Conservation (phyloP, 2,113 vertebrate genomes). For the Mesocricetus auratus region DNA sequence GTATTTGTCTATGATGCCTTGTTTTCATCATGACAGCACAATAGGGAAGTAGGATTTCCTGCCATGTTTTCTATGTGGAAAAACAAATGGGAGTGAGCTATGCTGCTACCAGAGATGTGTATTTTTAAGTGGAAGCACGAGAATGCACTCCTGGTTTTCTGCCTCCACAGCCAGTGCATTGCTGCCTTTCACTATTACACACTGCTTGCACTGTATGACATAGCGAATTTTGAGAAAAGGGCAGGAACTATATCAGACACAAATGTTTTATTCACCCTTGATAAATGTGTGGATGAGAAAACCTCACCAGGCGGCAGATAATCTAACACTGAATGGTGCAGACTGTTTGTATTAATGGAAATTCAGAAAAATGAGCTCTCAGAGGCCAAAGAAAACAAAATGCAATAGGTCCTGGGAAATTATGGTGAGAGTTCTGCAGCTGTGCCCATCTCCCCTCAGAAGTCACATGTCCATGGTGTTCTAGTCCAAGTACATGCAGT, state of each 20-base stretch:
- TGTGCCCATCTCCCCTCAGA: not conserved
- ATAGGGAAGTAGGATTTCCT: slow-evolving; percentile 8
- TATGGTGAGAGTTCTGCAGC: not conserved
- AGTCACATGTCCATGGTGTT: not conserved
- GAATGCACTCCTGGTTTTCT: not conserved
- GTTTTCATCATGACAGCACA: not conserved
- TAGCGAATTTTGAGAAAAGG: not conserved
- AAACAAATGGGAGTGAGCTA: not conserved
- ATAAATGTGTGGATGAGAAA: not conserved
- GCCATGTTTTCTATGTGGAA: not conserved
- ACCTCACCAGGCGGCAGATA: not conserved
- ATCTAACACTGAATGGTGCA: not conserved
- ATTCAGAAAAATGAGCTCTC: not conserved
- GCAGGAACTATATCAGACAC: not conserved
- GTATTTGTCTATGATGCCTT: not conserved
- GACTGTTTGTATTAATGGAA: not conserved
- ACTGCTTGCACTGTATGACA: not conserved
- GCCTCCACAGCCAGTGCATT: not conserved
- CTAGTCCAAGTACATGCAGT: not conserved
- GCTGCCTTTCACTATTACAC: not conserved
- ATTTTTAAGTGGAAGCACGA: not conserved
- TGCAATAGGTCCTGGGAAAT: not conserved
- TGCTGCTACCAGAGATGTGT: not conserved
- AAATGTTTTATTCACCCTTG: not conserved
- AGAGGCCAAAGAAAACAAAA: slow-evolving; percentile 15